Evolutionary conservation across 2,113 vertebrate genomes (phyloP).

Genomic region (Prietella phreatophila): DNA sequence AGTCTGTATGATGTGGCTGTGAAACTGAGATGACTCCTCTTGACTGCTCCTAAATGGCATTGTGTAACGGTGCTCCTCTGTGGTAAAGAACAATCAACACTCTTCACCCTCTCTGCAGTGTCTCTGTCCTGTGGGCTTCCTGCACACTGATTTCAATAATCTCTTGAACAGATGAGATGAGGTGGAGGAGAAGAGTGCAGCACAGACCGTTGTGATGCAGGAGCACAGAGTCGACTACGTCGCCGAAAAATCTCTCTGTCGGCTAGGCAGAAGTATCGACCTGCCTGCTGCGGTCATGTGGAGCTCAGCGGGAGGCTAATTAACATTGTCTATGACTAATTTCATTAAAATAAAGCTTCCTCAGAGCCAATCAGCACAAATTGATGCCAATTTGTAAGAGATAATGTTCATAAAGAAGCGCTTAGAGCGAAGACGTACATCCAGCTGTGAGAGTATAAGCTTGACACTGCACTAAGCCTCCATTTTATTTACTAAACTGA

Average conservation of each 20-base stretch:
- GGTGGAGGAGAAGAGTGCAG: constrained; percentile 2
- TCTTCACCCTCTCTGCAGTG: not conserved
- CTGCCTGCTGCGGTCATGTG: constrained; percentile 17
- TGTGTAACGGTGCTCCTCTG: not conserved
- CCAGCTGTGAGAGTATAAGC: constrained; percentile 1
- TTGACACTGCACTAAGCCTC: not conserved
- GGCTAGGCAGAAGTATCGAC: constrained; percentile 10
- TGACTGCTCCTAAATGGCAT: constrained; percentile 1
- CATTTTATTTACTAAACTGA: not conserved
- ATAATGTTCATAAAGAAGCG: constrained; percentile 5
- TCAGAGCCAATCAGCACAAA: constrained; percentile 42
- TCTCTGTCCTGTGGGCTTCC: not conserved
- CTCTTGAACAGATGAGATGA: constrained; percentile 20
- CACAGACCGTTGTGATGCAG: not conserved
- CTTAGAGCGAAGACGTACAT: not conserved
- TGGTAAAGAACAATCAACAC: not conserved
- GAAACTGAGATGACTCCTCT: constrained; percentile 15
- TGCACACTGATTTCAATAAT: constrained; percentile 5
- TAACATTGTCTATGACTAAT: constrained; percentile 51
- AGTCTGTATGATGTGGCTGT: not conserved
- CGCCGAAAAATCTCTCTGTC: not conserved
- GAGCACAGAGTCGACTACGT: not conserved
- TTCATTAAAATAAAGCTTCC: constrained; percentile 46
- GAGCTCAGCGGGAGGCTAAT: constrained; percentile 42
- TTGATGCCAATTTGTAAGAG: constrained; percentile 38